Conservation (phyloP, 2,888 invertebrate genomes). For the Metallyticus violacea region DNA sequence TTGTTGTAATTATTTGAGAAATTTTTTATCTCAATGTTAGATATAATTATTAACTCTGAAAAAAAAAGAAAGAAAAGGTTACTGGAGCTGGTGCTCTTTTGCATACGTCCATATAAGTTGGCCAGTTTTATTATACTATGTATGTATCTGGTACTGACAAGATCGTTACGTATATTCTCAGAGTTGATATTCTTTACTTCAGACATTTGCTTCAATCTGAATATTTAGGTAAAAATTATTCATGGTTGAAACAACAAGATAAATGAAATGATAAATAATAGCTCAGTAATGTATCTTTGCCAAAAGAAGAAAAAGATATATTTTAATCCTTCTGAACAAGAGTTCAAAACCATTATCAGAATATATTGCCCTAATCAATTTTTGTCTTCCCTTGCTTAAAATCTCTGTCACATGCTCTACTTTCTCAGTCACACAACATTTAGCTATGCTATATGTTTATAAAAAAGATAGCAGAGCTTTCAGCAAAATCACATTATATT, state of each 20-base stretch:
- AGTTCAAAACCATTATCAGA: not conserved
- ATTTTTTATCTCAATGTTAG: not conserved
- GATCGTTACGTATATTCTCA: not conserved
- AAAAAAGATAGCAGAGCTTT: slow-evolving; percentile 24
- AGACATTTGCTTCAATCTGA: not conserved
- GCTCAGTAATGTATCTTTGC: not conserved
- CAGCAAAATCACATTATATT: slow-evolving; percentile 17
- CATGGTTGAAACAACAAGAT: not conserved
- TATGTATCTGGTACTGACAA: not conserved
- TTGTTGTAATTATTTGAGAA: not conserved
- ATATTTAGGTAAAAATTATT: not conserved
- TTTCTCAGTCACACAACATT: not conserved
- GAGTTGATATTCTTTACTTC: not conserved
- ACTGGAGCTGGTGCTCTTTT: not conserved
- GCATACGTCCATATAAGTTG: not conserved
- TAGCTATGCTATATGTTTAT: slow-evolving; percentile 18
- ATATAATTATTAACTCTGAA: not conserved
- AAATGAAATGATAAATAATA: not conserved
- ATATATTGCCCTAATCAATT: not conserved
- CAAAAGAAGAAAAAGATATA: not conserved
- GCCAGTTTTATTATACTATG: not conserved
- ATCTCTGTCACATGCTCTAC: not conserved
- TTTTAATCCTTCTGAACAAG: not conserved
- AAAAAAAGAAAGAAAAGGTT: not conserved
- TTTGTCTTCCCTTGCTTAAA: slow-evolving; percentile 19